phyloP scores from a whole-genome alignment of 1,140 invertebrate species.

The Dryas iulia region DNA sequence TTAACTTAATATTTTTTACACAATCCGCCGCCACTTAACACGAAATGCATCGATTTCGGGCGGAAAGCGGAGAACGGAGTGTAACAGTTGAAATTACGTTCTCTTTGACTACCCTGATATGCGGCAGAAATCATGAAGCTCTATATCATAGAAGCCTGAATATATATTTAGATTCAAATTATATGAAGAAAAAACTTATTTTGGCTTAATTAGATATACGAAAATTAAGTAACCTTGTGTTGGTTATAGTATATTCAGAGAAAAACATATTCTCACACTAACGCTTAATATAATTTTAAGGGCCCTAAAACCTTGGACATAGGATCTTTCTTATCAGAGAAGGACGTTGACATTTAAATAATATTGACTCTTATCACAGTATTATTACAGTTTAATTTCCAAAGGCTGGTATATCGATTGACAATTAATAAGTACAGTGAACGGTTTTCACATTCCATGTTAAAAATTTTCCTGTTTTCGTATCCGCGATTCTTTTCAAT shows the following conservation, averaged over 20 bases:
- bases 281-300: neutral
- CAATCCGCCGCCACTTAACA: no score
- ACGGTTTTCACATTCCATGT: constrained; percentile 12
- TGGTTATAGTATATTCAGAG: neutral
- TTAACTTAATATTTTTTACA: no score
- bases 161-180: no score
- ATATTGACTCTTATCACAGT: neutral
- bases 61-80: no score
- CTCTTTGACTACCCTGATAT: no score
- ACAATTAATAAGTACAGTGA: neutral
- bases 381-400: neutral
- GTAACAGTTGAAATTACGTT: no score
- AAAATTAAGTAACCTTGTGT: no score
- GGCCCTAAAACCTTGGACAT: constrained; percentile 3
- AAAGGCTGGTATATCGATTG: neutral
- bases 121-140: no score
- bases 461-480: constrained; percentile 10
- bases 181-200: no score
- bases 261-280: neutral
- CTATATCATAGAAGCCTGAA: no score
- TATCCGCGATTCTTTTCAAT: constrained; percentile 13
- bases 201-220: no score
- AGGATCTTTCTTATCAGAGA: constrained; percentile 4
- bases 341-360: neutral
- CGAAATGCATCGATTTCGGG: no score